Conservation (phyloP, 2,113 vertebrate genomes). For the human region DNA sequence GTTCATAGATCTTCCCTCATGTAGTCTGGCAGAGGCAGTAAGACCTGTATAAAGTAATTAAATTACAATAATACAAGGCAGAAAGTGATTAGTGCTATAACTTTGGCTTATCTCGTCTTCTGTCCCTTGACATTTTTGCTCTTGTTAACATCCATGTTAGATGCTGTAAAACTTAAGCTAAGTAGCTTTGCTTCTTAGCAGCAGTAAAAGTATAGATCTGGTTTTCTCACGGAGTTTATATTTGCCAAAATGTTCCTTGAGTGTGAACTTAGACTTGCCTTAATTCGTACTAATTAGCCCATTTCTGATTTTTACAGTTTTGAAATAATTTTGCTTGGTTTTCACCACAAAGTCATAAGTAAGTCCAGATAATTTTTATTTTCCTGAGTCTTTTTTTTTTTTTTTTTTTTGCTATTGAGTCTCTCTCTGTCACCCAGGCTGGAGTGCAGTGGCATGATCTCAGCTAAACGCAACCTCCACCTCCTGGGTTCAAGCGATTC, state of each 20-base stretch:
- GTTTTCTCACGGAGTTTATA: neutral
- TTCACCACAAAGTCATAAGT: neutral
- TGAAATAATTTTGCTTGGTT: conserved; percentile 23
- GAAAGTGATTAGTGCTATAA: conserved; percentile 57
- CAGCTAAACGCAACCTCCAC: no score
- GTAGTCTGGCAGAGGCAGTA: conserved; percentile 54
- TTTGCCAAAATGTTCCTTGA: neutral
- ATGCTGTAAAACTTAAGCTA: conserved; percentile 52
- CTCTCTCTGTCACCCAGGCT: no score
- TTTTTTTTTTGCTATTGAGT: no score
- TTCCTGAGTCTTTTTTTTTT: neutral
- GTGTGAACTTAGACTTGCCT: neutral
- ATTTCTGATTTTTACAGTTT: neutral
- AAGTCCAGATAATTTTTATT: neutral
- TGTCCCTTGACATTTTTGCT: conserved; percentile 62
- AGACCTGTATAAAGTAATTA: conserved; percentile 61
- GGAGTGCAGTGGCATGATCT: no score
- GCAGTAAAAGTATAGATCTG: neutral
- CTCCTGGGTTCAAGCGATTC: no score
- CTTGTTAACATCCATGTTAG: conserved; percentile 55
- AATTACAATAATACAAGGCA: neutral
- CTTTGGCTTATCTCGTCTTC: conserved; percentile 56
- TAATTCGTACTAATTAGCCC: neutral
- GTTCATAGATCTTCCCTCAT: neutral
- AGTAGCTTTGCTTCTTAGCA: conserved; percentile 46